Base-by-base conservation (phyloP, 2,888 invertebrate species). In the Nemotelus pantherinus region DNA sequence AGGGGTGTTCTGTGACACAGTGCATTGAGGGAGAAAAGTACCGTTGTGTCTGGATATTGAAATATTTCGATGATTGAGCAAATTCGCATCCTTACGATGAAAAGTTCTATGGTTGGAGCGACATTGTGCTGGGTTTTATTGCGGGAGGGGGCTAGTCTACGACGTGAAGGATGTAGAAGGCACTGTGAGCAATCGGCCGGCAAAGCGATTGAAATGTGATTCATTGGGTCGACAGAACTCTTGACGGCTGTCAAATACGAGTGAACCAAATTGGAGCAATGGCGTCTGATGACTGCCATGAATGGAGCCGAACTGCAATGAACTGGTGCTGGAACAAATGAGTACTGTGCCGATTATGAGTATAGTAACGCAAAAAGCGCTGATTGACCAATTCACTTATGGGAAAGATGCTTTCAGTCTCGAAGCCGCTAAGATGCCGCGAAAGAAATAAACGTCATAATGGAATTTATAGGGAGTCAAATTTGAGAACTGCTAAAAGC, bases 231-330 rank as follows among this genome's bases (percentile, higher is more conserved):
- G 47, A 7, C 65, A 1, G 45, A 25, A 25, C 25, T 25, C 25
- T 25, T 5, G 65, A 63, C 63, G 63, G 70, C 70, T 70, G 70
- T 68, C 70, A 55, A 53, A 43, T 41, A 44, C 53, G 44, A 47
- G 55, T 55, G 53, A 53, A 41, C 43, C 70, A 43, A 43, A n/a
- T 44, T 41, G 53, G 47, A 70, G 70, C 70, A 70, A 70, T 70
- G 70, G 70, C 70, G 70, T 70, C 70, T n/a, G 55, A 41, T 55
- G 70, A 55, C 55, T 44, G 70, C 47, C 47, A 45, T 67, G 67
- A 47, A 45, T 48, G 6, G 67, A 25, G 67, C 53, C 10, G 6
- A 9, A 9, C 63, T 25, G 9, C 57, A 57, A 57, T 53, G 57
- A 25, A 25, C 25, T 44, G 64, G 43, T 10, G 64, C 25, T 63